Evolutionary conservation across 2,888 invertebrate genomes (phyloP), one percentile per base, ranked within the genome.

Genomic region (Dicyrtoma fusca): DNA sequence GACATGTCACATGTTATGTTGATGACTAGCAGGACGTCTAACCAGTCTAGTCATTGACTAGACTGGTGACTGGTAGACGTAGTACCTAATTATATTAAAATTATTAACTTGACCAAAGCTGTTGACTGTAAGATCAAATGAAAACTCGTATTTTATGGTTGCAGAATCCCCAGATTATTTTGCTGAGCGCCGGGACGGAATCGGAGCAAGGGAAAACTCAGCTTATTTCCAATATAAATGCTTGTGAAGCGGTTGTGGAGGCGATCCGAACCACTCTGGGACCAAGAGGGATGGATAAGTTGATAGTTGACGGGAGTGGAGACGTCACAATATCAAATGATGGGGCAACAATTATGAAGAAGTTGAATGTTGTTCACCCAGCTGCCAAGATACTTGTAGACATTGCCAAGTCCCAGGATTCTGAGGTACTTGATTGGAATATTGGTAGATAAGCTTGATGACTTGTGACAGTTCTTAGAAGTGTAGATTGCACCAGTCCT

Each of bases 371-470:
- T 81, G 90, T 99, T 23, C 99, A 99, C 85, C 99, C 99, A 0
- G 99, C 99, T 23, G 99, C 97, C 0, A 96, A 94, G 84, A 97
- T 95, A 0, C 85, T 99, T 77, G 98, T 99, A 2, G 99, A 99
- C 82, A 99, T 99, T 80, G 99, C 99, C 23, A 97, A 96, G 84
- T 98, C 98, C 51, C 99, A 99, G 84, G 97, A 97, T 87, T 95
- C 95, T 26, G 97, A 97, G 90, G 97, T 92, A 61, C 19, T 19
- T 47, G 11, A 10, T n/a, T 53, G n/a, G n/a, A n/a, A n/a, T n/a
- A n/a, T n/a, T n/a, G n/a, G n/a, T n/a, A n/a, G n/a, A n/a, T n/a
- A n/a, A n/a, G n/a, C n/a, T n/a, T n/a, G n/a, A n/a, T n/a, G n/a
- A n/a, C n/a, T n/a, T n/a, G n/a, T n/a, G n/a, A n/a, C n/a, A n/a